phyloP scores from a whole-genome alignment of 2,113 vertebrate genomes.

The Nycticryphes semicollaris region DNA sequence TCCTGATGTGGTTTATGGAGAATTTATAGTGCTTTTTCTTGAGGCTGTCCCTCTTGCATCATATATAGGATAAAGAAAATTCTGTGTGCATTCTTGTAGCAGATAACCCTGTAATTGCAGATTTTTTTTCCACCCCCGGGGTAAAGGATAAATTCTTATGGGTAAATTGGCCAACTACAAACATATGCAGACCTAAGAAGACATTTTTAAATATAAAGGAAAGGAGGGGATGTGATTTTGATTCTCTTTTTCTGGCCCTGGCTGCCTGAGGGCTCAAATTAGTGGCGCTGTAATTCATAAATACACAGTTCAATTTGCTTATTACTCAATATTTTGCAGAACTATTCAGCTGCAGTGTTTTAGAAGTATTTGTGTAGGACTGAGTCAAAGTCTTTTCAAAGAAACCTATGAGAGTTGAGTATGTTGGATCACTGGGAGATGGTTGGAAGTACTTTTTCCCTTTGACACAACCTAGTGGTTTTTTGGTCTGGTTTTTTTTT shows the following conservation, averaged over 20 bases:
- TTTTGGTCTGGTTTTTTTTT: background rate
- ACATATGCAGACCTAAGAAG: background rate
- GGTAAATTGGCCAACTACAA: background rate
- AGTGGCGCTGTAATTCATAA: background rate
- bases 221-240: slow-evolving; percentile 1
- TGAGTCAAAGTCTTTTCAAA: background rate
- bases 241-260: background rate
- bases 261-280: slow-evolving; percentile 22
- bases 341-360: background rate
- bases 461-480: background rate
- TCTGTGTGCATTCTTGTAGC: background rate
- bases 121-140: background rate
- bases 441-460: background rate
- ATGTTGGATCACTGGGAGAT: background rate
- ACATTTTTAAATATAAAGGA: background rate
- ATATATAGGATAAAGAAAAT: background rate
- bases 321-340: background rate
- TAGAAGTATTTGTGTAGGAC: background rate
- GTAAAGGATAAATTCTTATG: background rate
- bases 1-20: background rate
- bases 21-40: background rate
- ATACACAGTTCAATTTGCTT: background rate
- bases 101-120: slow-evolving; percentile 10
- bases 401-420: background rate
- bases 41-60: background rate